Evolutionary conservation across 2,888 invertebrate genomes (phyloP), one percentile per base, ranked within the genome.

Genomic region (Phorcus lineatus): DNA sequence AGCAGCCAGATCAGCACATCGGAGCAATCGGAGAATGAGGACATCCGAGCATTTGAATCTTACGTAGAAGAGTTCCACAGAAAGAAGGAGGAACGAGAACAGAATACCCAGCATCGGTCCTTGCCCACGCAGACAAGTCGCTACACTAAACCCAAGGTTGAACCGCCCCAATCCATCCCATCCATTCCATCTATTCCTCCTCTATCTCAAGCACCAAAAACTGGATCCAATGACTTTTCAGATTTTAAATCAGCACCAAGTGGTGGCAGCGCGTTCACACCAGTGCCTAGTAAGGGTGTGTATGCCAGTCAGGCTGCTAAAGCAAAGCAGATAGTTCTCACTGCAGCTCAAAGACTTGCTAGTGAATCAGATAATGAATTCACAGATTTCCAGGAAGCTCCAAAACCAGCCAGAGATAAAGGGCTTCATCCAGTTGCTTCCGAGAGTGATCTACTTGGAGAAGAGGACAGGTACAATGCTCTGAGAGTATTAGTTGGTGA

Each of bases 11-110:
- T 90, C 75, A 90, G 89, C 70, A 90, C 90, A 9, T 89, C 89
- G 0, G 91, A 91, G 78, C 90, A 90, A 78, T 90, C 90, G 9
- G 91, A 91, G 81, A 89, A 86, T 19, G 91, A 91, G 75, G 91
- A 91, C 67, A 89, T 91, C 79, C 86, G 87, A 47, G 88, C 87
- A 81, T 88, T 91, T 83, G 91, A 91, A 76, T 86, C 85, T 28
- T 91, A 91, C 77, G 86, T 91, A 3, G 90, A 90, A 75, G 90
- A 90, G 57, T 89, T 90, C 78, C 86, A 88, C 74, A 83, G 85
- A 66, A 87, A 85, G 66, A 83, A 84, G 74, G 88, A 82, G 31
- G 85, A 85, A 17, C 84, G 83, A 28, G 70, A 85, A 52, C 85
- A 86, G 17, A 89, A 88, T 77, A 88, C 89, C 6, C 81, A 88